A percentile compares a stretch with the other conserved stretches of the same genome.
phyloP scores from a whole-genome alignment of 2,113 vertebrate genomes.

The Meriones unguiculatus region DNA sequence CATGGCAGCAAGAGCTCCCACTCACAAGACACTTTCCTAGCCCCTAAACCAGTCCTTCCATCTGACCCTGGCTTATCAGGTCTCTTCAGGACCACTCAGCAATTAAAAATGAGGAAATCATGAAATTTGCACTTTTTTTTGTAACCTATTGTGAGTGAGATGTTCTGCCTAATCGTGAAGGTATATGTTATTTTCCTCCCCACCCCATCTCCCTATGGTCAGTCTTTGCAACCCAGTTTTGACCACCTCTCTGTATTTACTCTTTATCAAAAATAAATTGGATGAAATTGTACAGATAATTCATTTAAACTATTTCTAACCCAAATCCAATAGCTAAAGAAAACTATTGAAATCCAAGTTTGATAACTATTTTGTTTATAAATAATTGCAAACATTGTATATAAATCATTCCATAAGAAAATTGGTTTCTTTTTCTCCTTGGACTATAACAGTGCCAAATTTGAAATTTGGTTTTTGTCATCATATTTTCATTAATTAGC shows the following conservation, averaged over 20 bases:
- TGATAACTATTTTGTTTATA: conserved; percentile 1
- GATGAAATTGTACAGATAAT: neutral
- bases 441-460: neutral
- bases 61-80: no score
- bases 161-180: neutral
- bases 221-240: neutral
- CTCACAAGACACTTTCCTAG: no score
- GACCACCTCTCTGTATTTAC: neutral
- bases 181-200: neutral
- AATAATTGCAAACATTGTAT: neutral
- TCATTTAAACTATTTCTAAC: neutral
- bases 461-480: conserved; percentile 23
- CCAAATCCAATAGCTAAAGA: neutral
- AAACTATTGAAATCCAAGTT: neutral
- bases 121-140: neutral
- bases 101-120: no score
- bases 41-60: no score
- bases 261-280: neutral
- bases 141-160: neutral
- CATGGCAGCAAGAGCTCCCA: no score
- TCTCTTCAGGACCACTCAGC: no score
- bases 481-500: conserved; percentile 34
- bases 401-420: neutral
- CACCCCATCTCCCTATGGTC: neutral
- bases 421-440: conserved; percentile 21